A percentile compares a stretch with the other conserved stretches of the same genome.
These are phyloP conservation scores for Champsocephalus gunnari DNA, from an alignment of 2,797 vertebrate genomes.

Conservation along the genomic window DNA sequence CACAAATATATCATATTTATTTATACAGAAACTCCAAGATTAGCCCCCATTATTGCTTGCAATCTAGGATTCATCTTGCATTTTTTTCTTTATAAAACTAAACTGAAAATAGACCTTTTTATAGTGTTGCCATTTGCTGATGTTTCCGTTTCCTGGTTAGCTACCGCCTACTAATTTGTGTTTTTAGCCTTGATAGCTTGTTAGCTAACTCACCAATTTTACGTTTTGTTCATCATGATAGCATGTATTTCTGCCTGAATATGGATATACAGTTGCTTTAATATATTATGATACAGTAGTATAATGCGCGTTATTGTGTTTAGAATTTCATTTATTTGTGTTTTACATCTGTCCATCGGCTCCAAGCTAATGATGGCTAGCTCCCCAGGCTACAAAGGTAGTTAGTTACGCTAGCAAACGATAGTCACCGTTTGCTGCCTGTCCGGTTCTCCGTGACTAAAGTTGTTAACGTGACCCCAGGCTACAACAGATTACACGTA, in stretches of 20 bases:
- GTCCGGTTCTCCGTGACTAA: conserved; percentile 18
- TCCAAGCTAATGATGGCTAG: conserved; percentile 62
- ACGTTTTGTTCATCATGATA: not conserved
- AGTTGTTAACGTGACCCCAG: conserved; percentile 3
- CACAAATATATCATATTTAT: conserved; percentile 31
- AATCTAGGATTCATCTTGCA: not conserved
- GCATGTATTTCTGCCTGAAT: fast-evolving
- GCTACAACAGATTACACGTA: not conserved
- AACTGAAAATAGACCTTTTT: conserved; percentile 57
- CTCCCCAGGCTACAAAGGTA: conserved; percentile 13
- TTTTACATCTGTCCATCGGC: conserved; percentile 41
- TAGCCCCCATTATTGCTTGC: not conserved
- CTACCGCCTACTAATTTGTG: conserved; percentile 84
- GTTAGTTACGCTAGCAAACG: conserved; percentile 36
- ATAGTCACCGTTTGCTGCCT: conserved; percentile 34
- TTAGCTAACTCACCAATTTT: conserved; percentile 53
- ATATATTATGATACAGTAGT: fast-evolving
- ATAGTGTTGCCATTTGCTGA: conserved; percentile 56
- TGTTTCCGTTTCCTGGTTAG: conserved; percentile 88
- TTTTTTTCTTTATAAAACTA: conserved; percentile 47
- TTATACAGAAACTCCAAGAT: not conserved
- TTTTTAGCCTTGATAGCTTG: conserved; percentile 84
- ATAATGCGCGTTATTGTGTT: not conserved
- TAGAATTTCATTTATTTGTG: not conserved
- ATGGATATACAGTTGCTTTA: fast-evolving